These are phyloP conservation scores for Synergus gifuensis DNA, from an alignment of 2,888 invertebrate genomes.

Conservation along the genomic window DNA sequence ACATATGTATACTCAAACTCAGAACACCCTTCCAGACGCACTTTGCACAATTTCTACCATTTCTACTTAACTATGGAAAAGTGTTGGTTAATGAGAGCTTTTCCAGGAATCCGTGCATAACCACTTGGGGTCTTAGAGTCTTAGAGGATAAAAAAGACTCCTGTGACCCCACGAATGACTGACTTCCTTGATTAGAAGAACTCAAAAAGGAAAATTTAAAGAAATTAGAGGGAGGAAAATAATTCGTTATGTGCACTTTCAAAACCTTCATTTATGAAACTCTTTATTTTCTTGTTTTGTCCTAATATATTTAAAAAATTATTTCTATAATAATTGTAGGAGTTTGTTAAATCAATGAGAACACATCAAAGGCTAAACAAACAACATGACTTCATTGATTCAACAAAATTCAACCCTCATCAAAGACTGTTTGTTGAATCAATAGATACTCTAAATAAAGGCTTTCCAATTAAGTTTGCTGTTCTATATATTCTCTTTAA, in stretches of 20 bases:
- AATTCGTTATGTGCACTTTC: neutral
- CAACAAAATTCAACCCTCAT: slow-evolving; percentile 28
- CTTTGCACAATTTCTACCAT: slow-evolving; percentile 10
- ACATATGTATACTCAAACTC: neutral
- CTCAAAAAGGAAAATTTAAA: neutral
- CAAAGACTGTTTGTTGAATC: slow-evolving; percentile 38
- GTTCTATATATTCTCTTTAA: neutral
- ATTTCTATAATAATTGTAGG: no score
- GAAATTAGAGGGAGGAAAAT: neutral
- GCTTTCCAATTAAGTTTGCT: slow-evolving; percentile 6
- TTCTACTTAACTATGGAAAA: slow-evolving; percentile 12
- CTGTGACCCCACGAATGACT: neutral
- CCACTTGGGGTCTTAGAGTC: neutral
- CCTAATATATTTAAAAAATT: no score
- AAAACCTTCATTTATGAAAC: neutral
- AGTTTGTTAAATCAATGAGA: slow-evolving; percentile 31
- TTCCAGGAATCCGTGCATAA: neutral
- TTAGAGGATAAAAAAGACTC: neutral
- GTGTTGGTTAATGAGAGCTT: slow-evolving; percentile 31
- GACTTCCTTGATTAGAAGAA: no score
- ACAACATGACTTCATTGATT: slow-evolving; percentile 31
- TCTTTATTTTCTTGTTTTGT: no score
- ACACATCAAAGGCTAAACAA: slow-evolving; percentile 18
- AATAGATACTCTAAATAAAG: slow-evolving; percentile 32
- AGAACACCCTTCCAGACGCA: slow-evolving; percentile 19